phyloP scores from a whole-genome alignment of 2,888 invertebrate genomes.

The Microplitis deprimator region DNA sequence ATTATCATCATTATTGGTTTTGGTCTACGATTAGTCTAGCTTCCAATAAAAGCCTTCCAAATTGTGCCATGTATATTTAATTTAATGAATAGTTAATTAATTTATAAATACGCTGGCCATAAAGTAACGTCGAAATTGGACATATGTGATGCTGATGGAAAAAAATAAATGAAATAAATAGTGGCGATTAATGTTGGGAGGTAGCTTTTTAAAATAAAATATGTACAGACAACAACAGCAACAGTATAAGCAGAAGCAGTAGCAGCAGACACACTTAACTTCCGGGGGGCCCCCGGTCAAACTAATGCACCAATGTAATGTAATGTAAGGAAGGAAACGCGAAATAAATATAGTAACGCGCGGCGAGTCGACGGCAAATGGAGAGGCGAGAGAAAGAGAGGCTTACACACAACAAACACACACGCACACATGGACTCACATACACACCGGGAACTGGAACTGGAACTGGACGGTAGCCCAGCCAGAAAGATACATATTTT shows the following conservation, averaged over 20 bases:
- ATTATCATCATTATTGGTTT: background rate
- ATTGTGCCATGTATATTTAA: background rate
- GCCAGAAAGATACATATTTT: conserved; percentile 72
- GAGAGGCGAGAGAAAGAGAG: conserved; percentile 28
- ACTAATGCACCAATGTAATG: conserved; percentile 29
- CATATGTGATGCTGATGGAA: conserved; percentile 11
- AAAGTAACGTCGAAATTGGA: background rate
- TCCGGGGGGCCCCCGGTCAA: conserved; percentile 47
- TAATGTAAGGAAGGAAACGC: conserved; percentile 69
- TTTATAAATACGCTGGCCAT: background rate
- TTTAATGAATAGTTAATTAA: conserved; percentile 2
- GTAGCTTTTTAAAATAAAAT: conserved; percentile 47
- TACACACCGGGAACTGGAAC: conserved; percentile 56
- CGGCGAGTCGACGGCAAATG: conserved; percentile 34
- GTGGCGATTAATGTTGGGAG: conserved; percentile 50
- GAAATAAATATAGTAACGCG: conserved; percentile 70
- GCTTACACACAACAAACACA: conserved; percentile 37
- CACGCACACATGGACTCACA: conserved; percentile 25
- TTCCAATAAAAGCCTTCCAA: background rate
- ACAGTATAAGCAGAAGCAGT: background rate
- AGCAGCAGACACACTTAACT: conserved; percentile 46
- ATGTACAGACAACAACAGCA: conserved; percentile 3
- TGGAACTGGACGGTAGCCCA: conserved; percentile 70
- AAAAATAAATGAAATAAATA: conserved; percentile 29
- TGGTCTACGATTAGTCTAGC: background rate